Evolutionary conservation across 1,140 invertebrate species (phyloP).

Genomic region (Drosophila kanapiae): DNA sequence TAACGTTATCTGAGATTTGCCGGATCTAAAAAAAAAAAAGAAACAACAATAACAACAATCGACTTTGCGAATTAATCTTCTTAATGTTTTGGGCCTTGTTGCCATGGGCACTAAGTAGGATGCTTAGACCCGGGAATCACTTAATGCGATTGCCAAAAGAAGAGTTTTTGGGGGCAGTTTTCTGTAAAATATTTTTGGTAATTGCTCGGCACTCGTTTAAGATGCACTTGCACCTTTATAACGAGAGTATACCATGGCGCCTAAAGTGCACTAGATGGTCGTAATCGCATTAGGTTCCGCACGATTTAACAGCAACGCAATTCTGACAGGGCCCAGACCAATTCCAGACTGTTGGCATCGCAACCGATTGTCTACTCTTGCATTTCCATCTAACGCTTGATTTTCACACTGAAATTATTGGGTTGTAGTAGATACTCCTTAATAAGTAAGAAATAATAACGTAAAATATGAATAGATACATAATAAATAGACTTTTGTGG

Average conservation of each 20-base stretch:
- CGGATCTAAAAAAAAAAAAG: constrained; percentile 14
- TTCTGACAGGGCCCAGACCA: constrained; percentile 33
- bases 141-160: constrained; percentile 71
- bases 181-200: constrained; percentile 33
- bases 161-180: background rate
- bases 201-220: constrained; percentile 48
- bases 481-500: too few relatives aligned
- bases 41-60: constrained; percentile 54
- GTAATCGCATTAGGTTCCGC: constrained; percentile 83
- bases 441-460: too few relatives aligned
- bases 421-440: too few relatives aligned
- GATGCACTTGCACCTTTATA: constrained; percentile 26
- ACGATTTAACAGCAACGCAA: constrained; percentile 81
- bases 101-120: constrained; percentile 59
- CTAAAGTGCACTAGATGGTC: constrained; percentile 33
- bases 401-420: constrained; percentile 13
- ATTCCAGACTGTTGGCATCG: constrained; percentile 46
- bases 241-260: background rate
- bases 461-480: too few relatives aligned
- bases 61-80: constrained; percentile 82
- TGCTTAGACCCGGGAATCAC: constrained; percentile 68
- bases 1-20: constrained; percentile 80
- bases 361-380: constrained; percentile 52
- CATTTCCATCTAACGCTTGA: constrained; percentile 17
- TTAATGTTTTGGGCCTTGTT: constrained; percentile 67